phyloP scores from a whole-genome alignment of 2,113 vertebrate species.

The Gallinago undulata region DNA sequence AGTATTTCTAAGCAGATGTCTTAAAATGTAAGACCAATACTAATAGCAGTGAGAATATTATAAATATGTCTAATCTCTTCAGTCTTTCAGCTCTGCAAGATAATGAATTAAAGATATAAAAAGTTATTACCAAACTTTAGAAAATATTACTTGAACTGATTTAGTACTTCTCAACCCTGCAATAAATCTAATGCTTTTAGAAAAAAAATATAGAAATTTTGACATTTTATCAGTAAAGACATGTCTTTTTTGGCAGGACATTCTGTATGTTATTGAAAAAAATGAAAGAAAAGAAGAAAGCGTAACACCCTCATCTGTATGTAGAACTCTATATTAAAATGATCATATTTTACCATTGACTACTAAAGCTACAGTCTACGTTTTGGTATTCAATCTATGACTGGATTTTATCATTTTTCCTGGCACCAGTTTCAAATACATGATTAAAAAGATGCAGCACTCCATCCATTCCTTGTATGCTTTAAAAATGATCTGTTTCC shows the following conservation, averaged over 20 bases:
- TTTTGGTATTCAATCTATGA: background rate
- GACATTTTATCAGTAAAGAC: background rate
- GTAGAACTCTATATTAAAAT: background rate
- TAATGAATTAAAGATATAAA: background rate
- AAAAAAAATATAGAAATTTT: background rate
- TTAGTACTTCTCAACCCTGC: background rate
- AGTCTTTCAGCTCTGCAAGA: background rate
- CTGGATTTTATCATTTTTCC: background rate
- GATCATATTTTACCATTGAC: background rate
- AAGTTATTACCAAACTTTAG: background rate
- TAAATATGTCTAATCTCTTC: background rate
- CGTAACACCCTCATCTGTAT: background rate
- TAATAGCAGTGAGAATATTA: background rate
- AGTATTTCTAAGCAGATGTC: background rate
- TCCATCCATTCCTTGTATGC: background rate
- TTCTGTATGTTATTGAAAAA: background rate
- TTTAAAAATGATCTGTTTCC: background rate
- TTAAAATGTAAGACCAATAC: background rate
- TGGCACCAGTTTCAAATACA: background rate
- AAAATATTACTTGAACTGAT: background rate
- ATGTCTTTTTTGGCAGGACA: background rate
- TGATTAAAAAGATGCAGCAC: background rate
- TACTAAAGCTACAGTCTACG: background rate
- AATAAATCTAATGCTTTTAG: background rate
- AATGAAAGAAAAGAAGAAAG: background rate